Base-by-base conservation (phyloP, 2,113 vertebrate species). In the Rhodinocichla rosea region DNA sequence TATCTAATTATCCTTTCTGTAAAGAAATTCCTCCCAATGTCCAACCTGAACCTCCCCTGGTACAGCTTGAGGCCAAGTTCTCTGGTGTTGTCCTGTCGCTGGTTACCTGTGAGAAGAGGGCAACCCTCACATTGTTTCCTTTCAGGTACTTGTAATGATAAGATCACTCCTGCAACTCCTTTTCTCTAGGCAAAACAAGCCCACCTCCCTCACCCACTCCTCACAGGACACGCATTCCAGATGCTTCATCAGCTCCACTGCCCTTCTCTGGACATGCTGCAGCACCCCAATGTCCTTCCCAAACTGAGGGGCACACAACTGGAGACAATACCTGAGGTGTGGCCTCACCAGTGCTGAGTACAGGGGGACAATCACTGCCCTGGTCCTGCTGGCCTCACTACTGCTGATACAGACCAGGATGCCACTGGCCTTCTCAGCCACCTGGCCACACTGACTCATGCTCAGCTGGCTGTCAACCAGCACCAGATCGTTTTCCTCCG, bases 81-180 rank as follows among this genome's bases (percentile, higher is more conserved):
- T 65, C 14, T 26, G 1, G 0, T 62, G 20, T 10, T 14, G 24
- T 70, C 75, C 75, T 49, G 32, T 18, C 0, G 0, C 22, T 33
- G 23, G 12, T 12, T 23, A 23, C 22, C 27, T 3, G 15, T 2
- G 4, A 57, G 37, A 65, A 44, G 59, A 33, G 22, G 23, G 23
- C 6, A 4, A 47, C 5, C 4, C 8, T 7, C 15, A 57, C 35
- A 56, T 50, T 15, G 22, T 32, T 40, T 64, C 35, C 35, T 50
- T 44, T 35, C 50, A 57, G 22, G 22, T 33, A 37, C 8, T 44
- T 74, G 7, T 44, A 33, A 16, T 16, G 18, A 9, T 9, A 50
- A 23, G 59, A 37, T 44, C 44, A 50, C 12, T 3, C 27, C 59
- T 39, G 22, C 20, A 44, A 4, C 37, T 39, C 33, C 22, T 73